Base-by-base conservation (phyloP, 2,797 vertebrate species). In the Picus viridis region DNA sequence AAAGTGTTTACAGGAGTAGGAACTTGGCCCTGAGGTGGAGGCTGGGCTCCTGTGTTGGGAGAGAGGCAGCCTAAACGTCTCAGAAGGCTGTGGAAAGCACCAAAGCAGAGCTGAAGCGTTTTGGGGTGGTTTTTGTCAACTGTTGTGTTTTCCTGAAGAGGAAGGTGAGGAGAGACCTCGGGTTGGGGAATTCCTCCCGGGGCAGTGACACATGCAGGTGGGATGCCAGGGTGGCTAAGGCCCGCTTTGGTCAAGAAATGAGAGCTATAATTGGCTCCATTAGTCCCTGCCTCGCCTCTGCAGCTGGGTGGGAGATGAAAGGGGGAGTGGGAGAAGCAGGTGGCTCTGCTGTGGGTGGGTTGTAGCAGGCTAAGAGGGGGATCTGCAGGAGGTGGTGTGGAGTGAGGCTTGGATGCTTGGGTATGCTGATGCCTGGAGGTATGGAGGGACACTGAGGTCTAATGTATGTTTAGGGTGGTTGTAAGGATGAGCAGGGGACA, bases 341-440 rank as follows among this genome's bases (percentile, higher is more conserved):
- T 16, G 22, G 12, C 2, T 23, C 4, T 17, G 5, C 3, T 41
- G 53, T 20, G 29, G 9, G 3, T 10, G 13, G 27, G 14, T 9
- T 14, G 4, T 5, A 41, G 6, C 1, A 24, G 56, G 30, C 2
- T 3, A 2, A 16, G 36, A 19, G 41, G 2, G 27, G 6, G 12
- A 3, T 10, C 8, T 90, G 53, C 23, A 43, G 62, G 4, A 8
- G 30, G 23, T 36, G 18, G 23, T 24, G 20, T 23, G 7, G 10
- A 10, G 19, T 30, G 22, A 6, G 23, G 7, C 18, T 83, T 4
- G 6, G 32, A 10, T 16, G 6, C 6, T 15, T 63, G 67, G 34
- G 9, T 43, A 26, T n/a, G 47, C 27, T 65, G 43, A 39, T 43
- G 6, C 16, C n/a, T 86, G 68, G 75, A 63, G 32, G 36, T 16